A percentile compares a stretch with the other conserved stretches of the same genome.
phyloP scores from a whole-genome alignment of 2,888 invertebrate genomes.

The Drosophila sordidapex region DNA sequence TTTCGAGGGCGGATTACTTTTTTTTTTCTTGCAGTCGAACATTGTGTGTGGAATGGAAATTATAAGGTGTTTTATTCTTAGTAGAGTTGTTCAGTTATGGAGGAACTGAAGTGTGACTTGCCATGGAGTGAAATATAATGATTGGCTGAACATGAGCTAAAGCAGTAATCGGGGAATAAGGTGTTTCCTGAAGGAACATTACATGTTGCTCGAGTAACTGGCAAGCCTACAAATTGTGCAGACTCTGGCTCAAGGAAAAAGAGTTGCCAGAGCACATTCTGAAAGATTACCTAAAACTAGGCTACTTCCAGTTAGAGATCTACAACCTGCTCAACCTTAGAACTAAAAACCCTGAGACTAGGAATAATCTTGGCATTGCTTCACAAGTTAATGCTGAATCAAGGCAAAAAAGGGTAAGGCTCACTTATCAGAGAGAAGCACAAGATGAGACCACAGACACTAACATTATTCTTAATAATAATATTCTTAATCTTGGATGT shows the following conservation, averaged over 20 bases:
- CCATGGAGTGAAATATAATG: background rate
- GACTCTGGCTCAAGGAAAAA: background rate
- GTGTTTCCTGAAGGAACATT: background rate
- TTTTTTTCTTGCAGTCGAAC: background rate
- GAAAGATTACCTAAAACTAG: background rate
- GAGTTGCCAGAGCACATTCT: background rate
- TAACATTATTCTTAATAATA: background rate
- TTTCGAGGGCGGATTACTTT: conserved; percentile 28
- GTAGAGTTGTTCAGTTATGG: background rate
- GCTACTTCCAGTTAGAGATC: background rate
- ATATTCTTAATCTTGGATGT: too few relatives aligned
- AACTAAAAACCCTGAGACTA: background rate
- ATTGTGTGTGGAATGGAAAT: background rate
- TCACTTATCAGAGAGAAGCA: background rate
- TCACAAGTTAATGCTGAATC: background rate
- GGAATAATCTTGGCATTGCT: background rate
- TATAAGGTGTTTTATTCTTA: background rate
- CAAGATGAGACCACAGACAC: accelerated
- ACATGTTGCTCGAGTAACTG: background rate
- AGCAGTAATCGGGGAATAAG: too few relatives aligned
- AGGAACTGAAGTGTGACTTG: background rate
- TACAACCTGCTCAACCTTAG: background rate
- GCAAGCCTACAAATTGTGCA: too few relatives aligned
- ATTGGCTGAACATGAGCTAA: background rate
- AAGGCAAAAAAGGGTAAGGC: background rate